Conservation (phyloP, 1,140 invertebrate genomes). For the Caenorhabditis brenneri region DNA sequence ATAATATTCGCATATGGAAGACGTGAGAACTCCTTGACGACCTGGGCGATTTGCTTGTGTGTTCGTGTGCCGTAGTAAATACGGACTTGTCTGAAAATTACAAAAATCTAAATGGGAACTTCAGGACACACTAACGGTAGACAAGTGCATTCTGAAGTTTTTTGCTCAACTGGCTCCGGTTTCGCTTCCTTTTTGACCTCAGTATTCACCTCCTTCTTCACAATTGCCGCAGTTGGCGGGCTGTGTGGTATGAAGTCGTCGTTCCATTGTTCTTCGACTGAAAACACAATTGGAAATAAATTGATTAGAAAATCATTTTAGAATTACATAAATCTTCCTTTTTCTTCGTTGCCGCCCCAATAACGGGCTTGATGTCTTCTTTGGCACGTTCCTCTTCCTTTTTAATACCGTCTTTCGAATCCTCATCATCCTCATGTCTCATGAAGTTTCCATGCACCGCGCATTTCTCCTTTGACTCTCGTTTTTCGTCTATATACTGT, state of each 20-base stretch:
- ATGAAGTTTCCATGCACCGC: neutral
- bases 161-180: constrained; percentile 10
- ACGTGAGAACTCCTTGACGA: constrained; percentile 77
- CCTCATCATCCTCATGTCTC: too few relatives aligned
- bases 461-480: constrained; percentile 5
- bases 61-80: constrained; percentile 83
- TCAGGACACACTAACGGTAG: constrained; percentile 56
- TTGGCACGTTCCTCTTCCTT: neutral
- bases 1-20: constrained; percentile 60
- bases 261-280: constrained; percentile 5
- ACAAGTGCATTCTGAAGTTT: constrained; percentile 72
- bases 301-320: neutral
- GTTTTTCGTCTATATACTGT: constrained; percentile 58
- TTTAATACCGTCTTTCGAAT: neutral
- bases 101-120: neutral
- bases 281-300: neutral
- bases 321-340: neutral
- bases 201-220: neutral
- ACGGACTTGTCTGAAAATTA: constrained; percentile 75
- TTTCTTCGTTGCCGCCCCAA: neutral
- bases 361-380: neutral
- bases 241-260: constrained; percentile 11
- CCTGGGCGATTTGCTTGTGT: constrained; percentile 82
- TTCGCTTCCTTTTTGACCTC: neutral
- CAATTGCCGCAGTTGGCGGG: too few relatives aligned